Evolutionary conservation across 2,113 vertebrate genomes (phyloP).

Genomic region (Thunnus maccoyii): DNA sequence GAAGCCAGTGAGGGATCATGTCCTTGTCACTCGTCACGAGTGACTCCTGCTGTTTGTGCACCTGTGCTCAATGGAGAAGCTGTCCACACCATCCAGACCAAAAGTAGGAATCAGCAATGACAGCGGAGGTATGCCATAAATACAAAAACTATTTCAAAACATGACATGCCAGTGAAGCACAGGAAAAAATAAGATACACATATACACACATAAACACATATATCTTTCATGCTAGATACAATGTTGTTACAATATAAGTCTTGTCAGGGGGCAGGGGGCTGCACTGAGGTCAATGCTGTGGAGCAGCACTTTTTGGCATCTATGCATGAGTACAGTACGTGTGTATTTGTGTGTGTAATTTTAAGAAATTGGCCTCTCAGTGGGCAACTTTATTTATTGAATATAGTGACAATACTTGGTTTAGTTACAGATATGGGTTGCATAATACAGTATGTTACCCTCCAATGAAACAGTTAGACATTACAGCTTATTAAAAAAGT

Average conservation of each 20-base stretch:
- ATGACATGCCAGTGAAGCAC: neutral
- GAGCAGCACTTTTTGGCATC: neutral
- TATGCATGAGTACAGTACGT: constrained; percentile 26
- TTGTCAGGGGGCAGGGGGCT: neutral
- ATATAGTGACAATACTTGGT: constrained; percentile 40
- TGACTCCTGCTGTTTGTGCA: neutral
- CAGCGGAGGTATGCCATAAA: neutral
- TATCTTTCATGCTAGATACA: neutral
- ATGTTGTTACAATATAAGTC: neutral
- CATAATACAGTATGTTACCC: constrained; percentile 36
- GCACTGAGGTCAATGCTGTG: constrained; percentile 10
- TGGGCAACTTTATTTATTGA: constrained; percentile 47
- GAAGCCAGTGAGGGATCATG: neutral
- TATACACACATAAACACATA: too few species aligned
- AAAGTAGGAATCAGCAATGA: too few species aligned
- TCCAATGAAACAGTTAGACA: constrained; percentile 61
- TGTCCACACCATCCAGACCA: too few species aligned
- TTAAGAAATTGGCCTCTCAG: constrained; percentile 17
- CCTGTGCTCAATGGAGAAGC: neutral
- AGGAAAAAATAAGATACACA: neutral
- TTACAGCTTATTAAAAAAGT: constrained; percentile 23
- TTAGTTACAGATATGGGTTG: constrained; percentile 56
- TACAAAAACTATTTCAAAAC: neutral
- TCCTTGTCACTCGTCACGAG: neutral
- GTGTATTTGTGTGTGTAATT: constrained; percentile 22